Conservation (phyloP, 2,113 vertebrate species). For the Xyliphius kryptos region DNA sequence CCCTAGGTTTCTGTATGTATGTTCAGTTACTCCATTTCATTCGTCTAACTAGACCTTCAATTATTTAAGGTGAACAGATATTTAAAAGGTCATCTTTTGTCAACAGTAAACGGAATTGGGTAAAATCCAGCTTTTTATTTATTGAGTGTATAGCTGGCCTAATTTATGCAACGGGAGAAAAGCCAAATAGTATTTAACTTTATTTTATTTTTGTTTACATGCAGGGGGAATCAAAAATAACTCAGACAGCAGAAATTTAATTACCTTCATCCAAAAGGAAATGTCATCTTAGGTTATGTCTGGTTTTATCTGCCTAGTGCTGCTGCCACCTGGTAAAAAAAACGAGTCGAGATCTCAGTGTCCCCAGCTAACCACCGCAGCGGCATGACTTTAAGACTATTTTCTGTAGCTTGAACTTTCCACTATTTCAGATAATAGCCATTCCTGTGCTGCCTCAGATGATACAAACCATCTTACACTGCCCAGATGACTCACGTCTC, state of each 20-base stretch:
- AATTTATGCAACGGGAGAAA: not conserved
- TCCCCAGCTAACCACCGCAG: no score
- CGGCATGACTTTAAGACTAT: no score
- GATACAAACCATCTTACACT: not conserved
- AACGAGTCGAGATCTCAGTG: no score
- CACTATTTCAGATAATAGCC: no score
- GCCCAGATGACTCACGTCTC: not conserved
- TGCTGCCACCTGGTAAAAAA: no score
- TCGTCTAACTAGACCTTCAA: not conserved
- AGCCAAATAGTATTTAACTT: not conserved
- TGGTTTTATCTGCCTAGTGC: no score
- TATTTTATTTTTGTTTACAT: not conserved
- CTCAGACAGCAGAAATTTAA: not conserved
- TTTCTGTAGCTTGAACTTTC: no score
- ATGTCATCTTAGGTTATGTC: not conserved
- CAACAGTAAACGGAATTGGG: not conserved
- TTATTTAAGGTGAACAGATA: not conserved
- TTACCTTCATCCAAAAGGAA: not conserved
- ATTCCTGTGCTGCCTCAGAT: not conserved
- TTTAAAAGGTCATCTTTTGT: not conserved
- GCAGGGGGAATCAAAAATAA: not conserved
- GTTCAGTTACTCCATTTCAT: not conserved
- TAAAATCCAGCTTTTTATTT: constrained; percentile 8
- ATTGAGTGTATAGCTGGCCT: not conserved
- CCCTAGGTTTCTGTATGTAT: not conserved